Evolutionary conservation across 37 sponge, comb jelly and placozoan species (phyloP).

Genomic region (Lycopodina hypogea): DNA sequence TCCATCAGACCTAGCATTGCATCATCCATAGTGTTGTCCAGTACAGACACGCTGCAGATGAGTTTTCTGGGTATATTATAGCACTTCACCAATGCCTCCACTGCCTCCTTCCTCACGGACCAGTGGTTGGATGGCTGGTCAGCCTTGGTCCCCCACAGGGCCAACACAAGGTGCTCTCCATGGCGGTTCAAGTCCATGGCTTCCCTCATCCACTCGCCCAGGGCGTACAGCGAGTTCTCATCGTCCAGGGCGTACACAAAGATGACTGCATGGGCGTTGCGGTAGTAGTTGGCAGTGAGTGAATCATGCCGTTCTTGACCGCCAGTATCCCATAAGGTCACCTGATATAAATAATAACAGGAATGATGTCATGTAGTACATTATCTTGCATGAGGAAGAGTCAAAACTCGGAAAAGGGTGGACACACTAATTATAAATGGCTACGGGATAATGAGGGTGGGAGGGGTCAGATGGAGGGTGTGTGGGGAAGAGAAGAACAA

Average conservation of each 20-base stretch:
- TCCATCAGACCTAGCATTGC: constrained; percentile 10
- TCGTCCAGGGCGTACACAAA: constrained; percentile 43
- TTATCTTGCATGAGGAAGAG: too few relatives aligned
- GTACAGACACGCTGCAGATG: constrained; percentile 19
- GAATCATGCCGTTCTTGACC: constrained; percentile 39
- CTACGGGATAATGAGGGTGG: background rate
- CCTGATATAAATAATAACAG: constrained; percentile 18
- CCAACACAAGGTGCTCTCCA: constrained; percentile 23
- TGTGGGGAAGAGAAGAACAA: too few relatives aligned
- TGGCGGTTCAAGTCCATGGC: constrained; percentile 5
- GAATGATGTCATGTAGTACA: background rate
- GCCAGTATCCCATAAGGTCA: constrained; percentile 60
- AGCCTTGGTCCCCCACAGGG: constrained; percentile 54
- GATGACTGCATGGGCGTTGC: constrained; percentile 49
- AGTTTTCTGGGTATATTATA: constrained; percentile 4
- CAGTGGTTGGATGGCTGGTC: background rate
- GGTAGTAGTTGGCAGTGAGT: constrained; percentile 61
- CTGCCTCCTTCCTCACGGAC: constrained; percentile 7
- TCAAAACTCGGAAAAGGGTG: too few relatives aligned
- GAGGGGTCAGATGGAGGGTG: too few relatives aligned
- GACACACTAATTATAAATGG: too few relatives aligned
- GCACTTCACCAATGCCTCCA: background rate
- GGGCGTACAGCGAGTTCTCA: constrained; percentile 15
- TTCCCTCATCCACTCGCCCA: constrained; percentile 41
- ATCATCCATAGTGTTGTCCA: constrained; percentile 8